Percentiles rank a stretch among this genome's conserved stretches.
These are phyloP conservation scores for Phyto melanocephala DNA, from an alignment of 2,888 invertebrate genomes.

Conservation along the genomic window DNA sequence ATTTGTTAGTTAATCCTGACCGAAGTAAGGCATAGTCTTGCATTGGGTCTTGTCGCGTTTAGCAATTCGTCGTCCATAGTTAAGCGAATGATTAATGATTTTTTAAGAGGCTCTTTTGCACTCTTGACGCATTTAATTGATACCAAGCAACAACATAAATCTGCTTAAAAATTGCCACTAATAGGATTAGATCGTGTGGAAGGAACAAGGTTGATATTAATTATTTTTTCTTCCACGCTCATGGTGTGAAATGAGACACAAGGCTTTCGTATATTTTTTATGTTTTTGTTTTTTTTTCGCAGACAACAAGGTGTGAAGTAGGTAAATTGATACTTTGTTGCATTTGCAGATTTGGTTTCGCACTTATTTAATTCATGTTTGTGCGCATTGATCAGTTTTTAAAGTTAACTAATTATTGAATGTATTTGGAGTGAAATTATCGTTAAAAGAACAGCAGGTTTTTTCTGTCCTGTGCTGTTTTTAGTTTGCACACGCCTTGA, in stretches of 20 bases:
- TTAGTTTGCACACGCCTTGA: background rate
- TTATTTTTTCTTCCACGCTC: constrained; percentile 11
- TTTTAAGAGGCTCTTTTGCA: constrained; percentile 76
- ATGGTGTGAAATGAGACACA: constrained; percentile 50
- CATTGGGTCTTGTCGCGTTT: constrained; percentile 37
- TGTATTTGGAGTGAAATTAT: constrained; percentile 37
- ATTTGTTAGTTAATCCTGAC: background rate
- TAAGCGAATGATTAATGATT: constrained; percentile 78
- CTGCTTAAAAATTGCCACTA: constrained; percentile 76
- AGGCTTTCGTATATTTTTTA: constrained; percentile 10
- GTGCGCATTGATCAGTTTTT: constrained; percentile 40
- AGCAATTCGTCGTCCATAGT: constrained; percentile 69
- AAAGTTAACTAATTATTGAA: constrained; percentile 60
- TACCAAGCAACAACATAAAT: constrained; percentile 74
- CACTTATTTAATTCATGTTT: constrained; percentile 39
- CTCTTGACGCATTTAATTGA: constrained; percentile 74
- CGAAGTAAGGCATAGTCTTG: background rate
- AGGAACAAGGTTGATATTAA: constrained; percentile 39
- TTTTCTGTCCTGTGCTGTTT: background rate
- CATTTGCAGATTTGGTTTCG: background rate
- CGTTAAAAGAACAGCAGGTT: constrained; percentile 49
- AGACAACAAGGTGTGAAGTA: constrained; percentile 59
- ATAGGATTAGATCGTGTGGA: constrained; percentile 71
- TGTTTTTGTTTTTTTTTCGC: constrained; percentile 21
- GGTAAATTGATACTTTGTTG: constrained; percentile 54